Percentiles rank a stretch among this genome's conserved stretches.
phyloP scores from a whole-genome alignment of 2,797 vertebrate genomes.

The Danio jaintianensis region DNA sequence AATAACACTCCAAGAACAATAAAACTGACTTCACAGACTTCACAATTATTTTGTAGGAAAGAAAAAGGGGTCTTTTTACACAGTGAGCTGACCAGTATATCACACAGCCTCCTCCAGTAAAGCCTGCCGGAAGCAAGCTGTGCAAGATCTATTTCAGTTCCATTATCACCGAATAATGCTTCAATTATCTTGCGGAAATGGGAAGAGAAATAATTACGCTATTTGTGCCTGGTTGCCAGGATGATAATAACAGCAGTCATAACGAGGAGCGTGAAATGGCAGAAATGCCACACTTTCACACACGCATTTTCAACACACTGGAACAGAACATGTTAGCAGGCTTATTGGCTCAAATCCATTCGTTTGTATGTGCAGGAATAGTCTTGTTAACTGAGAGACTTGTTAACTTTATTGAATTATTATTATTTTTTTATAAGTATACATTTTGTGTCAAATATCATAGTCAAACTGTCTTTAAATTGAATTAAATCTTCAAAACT shows the following conservation, averaged over 20 bases:
- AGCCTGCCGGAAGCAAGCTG: slow-evolving; percentile 7
- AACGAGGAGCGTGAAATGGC: slow-evolving; percentile 32
- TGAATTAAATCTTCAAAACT: too few species aligned
- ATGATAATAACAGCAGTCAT: slow-evolving; percentile 50
- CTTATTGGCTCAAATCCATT: slow-evolving; percentile 14
- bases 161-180: slow-evolving; percentile 32
- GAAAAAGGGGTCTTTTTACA: background rate
- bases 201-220: slow-evolving; percentile 49
- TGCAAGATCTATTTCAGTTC: slow-evolving; percentile 36
- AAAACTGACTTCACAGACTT: background rate
- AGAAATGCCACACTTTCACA: slow-evolving; percentile 7
- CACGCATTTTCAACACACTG: slow-evolving; percentile 4
- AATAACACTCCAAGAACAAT: background rate
- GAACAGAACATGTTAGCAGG: background rate
- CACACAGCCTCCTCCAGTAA: background rate
- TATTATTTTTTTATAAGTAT: too few species aligned
- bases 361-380: background rate
- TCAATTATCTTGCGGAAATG: slow-evolving; percentile 44
- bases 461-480: too few species aligned
- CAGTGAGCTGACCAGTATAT: slow-evolving; percentile 3
- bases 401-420: background rate
- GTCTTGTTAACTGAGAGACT: background rate
- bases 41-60: background rate
- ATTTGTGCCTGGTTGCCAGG: slow-evolving; percentile 30
- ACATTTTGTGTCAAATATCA: too few species aligned